phyloP scores from a whole-genome alignment of 2,797 vertebrate genomes.

The Austrolebias charrua region DNA sequence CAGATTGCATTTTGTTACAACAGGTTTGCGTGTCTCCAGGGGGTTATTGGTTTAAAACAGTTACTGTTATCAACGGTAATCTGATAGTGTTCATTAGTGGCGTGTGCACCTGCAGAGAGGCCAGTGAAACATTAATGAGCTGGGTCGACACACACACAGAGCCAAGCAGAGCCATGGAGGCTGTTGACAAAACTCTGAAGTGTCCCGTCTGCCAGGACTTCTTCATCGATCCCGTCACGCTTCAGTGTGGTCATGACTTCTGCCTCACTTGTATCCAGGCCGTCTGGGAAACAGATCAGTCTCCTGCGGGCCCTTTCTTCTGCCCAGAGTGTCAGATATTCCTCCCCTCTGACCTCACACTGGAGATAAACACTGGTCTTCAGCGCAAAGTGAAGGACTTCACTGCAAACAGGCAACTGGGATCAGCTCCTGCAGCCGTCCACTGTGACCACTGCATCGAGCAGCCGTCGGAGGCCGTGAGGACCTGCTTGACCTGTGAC shows the following conservation, averaged over 20 bases:
- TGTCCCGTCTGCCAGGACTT: constrained; percentile 79
- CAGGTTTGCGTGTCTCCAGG: not conserved
- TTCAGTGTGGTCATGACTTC: constrained; percentile 77
- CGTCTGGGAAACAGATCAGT: constrained; percentile 74
- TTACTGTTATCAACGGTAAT: constrained; percentile 56
- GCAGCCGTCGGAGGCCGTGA: constrained; percentile 65
- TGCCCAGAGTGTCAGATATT: constrained; percentile 82
- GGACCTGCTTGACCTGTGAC: constrained; percentile 80
- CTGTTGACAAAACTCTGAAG: constrained; percentile 60
- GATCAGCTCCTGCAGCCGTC: constrained; percentile 28
- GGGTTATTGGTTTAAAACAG: constrained; percentile 30
- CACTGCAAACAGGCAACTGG: constrained; percentile 5
- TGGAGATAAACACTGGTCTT: constrained; percentile 69
- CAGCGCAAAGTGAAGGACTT: constrained; percentile 63
- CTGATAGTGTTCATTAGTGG: constrained; percentile 51
- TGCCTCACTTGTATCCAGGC: constrained; percentile 76
- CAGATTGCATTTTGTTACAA: not conserved
- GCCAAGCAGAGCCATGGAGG: constrained; percentile 59
- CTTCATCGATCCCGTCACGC: constrained; percentile 72
- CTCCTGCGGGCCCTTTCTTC: constrained; percentile 62
- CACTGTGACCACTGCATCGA: constrained; percentile 81
- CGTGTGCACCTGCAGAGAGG: constrained; percentile 33
- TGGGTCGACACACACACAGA: constrained; percentile 26
- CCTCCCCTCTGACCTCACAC: constrained; percentile 61
- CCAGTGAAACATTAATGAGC: constrained; percentile 73